phyloP scores from a whole-genome alignment of 2,797 vertebrate genomes.

The Tolypeutes matacus region DNA sequence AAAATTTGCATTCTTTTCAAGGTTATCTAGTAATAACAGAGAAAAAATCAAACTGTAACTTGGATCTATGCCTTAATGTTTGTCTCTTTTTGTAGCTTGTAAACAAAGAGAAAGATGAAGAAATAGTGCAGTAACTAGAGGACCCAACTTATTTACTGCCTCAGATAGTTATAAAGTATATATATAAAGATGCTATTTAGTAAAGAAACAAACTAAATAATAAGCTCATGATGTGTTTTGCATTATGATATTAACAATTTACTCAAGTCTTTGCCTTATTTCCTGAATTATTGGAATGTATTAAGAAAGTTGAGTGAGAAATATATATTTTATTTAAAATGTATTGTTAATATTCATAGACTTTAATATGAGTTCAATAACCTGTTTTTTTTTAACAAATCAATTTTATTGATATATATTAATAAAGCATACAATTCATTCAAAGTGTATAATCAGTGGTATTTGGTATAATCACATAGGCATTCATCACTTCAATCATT shows the following conservation, averaged over 20 bases:
- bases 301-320: not conserved
- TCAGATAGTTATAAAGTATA: not conserved
- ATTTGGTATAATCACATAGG: no score
- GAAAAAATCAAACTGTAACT: not conserved
- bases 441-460: no score
- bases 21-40: not conserved
- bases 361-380: not conserved
- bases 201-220: not conserved
- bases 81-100: not conserved
- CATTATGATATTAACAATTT: not conserved
- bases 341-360: not conserved
- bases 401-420: no score
- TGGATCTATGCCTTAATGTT: not conserved
- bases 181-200: not conserved
- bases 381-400: no score
- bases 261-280: not conserved
- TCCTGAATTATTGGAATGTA: not conserved
- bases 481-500: no score
- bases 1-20: not conserved
- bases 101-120: not conserved
- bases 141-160: not conserved
- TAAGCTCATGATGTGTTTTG: not conserved
- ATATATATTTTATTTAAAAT: not conserved
- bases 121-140: not conserved
- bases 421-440: no score